Conservation (phyloP, 1,140 invertebrate species). For the Thaumatotibia leucotreta region DNA sequence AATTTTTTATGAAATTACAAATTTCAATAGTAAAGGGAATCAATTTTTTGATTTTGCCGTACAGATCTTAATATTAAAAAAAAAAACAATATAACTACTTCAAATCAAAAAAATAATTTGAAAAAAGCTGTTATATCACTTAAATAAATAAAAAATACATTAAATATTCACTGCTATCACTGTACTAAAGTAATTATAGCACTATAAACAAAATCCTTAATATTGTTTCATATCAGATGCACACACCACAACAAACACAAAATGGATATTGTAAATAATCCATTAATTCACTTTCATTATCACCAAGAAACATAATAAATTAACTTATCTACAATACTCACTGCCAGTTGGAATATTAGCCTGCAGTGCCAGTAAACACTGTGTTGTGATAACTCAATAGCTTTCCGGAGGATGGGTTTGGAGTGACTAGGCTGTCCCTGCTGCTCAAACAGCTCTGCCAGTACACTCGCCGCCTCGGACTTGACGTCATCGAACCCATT, state of each 20-base stretch:
- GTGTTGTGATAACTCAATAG: constrained; percentile 95
- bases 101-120: too few species aligned
- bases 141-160: too few species aligned
- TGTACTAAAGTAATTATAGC: too few species aligned
- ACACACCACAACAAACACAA: neutral
- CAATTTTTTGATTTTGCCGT: too few species aligned
- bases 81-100: too few species aligned
- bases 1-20: too few species aligned
- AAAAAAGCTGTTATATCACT: too few species aligned
- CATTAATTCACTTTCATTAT: neutral
- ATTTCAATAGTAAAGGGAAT: too few species aligned
- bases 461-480: constrained; percentile 95
- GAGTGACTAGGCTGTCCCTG: constrained; percentile 89
- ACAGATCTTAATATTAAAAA: too few species aligned
- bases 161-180: too few species aligned
- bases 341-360: constrained; percentile 95
- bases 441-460: constrained; percentile 93
- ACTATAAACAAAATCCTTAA: neutral
- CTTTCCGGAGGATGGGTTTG: constrained; percentile 93
- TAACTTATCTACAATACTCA: constrained; percentile 77
- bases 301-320: neutral
- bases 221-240: neutral
- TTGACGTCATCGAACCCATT: constrained; percentile 96
- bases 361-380: constrained; percentile 98
- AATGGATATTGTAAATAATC: neutral